Percentiles rank a stretch among this genome's conserved stretches.
Conservation (phyloP, 1,140 invertebrate species). For the Lysiphlebus fabarum region DNA sequence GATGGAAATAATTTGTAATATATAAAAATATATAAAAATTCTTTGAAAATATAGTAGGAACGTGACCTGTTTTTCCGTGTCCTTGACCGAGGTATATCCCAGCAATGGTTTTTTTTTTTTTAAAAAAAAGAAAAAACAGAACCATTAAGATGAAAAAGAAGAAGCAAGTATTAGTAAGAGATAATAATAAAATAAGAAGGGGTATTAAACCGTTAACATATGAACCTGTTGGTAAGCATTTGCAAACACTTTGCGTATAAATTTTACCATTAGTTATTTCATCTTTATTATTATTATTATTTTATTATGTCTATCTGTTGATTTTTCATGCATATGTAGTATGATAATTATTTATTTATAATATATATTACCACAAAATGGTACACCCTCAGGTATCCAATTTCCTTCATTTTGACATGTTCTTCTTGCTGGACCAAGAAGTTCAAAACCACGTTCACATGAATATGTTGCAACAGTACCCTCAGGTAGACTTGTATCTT, state of each 20-base stretch:
- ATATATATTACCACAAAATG: constrained; percentile 76
- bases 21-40: too few species aligned
- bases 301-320: background rate
- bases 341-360: background rate
- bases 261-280: constrained; percentile 14
- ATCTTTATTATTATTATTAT: constrained; percentile 1
- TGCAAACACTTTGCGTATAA: constrained; percentile 14
- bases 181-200: constrained; percentile 14
- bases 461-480: constrained; percentile 80
- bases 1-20: too few species aligned
- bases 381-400: constrained; percentile 89
- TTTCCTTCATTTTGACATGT: constrained; percentile 71
- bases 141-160: constrained; percentile 15
- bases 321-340: background rate
- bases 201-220: constrained; percentile 31
- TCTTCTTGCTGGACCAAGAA: constrained; percentile 78
- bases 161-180: constrained; percentile 17
- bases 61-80: constrained; percentile 41
- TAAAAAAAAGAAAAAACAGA: constrained; percentile 17
- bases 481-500: constrained; percentile 60
- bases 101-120: constrained; percentile 11
- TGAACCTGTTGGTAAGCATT: constrained; percentile 27
- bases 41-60: constrained; percentile 9
- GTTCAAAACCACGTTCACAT: constrained; percentile 87
- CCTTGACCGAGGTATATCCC: constrained; percentile 43